These are phyloP conservation scores for Leucopsar rothschildi DNA, from an alignment of 2,113 vertebrate genomes.

Conservation along the genomic window DNA sequence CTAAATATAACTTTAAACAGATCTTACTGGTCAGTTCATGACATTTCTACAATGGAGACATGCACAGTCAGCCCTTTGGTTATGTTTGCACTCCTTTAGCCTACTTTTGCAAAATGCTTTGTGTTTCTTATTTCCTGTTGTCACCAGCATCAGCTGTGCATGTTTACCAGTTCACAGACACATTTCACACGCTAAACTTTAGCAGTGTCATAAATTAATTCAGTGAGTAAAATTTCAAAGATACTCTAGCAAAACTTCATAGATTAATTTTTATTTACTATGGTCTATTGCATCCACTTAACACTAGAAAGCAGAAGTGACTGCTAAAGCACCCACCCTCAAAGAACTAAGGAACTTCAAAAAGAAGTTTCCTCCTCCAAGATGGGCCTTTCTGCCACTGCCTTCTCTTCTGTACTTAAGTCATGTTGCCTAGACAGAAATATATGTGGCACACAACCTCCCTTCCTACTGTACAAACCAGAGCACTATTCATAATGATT, in stretches of 20 bases:
- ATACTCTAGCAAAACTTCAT: not conserved
- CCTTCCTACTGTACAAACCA: not conserved
- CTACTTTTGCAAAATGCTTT: not conserved
- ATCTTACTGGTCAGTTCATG: not conserved
- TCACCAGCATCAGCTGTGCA: not conserved
- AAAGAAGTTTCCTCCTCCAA: not conserved
- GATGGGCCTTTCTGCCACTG: not conserved
- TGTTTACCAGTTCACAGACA: not conserved
- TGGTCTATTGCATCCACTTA: not conserved
- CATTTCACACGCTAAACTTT: not conserved
- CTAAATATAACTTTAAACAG: not conserved
- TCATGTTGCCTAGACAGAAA: not conserved
- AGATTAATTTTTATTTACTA: not conserved
- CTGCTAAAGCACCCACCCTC: not conserved
- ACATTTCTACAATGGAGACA: not conserved
- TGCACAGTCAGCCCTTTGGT: not conserved
- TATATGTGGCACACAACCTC: not conserved
- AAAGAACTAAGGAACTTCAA: not conserved
- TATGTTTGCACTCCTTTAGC: not conserved
- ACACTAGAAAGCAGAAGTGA: not conserved
- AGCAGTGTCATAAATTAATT: not conserved
- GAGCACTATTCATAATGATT: not conserved
- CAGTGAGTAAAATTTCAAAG: not conserved
- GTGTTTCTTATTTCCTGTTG: not conserved
- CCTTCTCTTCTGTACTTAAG: not conserved